phyloP scores from a whole-genome alignment of 2,797 vertebrate species.

The Agapornis canus region DNA sequence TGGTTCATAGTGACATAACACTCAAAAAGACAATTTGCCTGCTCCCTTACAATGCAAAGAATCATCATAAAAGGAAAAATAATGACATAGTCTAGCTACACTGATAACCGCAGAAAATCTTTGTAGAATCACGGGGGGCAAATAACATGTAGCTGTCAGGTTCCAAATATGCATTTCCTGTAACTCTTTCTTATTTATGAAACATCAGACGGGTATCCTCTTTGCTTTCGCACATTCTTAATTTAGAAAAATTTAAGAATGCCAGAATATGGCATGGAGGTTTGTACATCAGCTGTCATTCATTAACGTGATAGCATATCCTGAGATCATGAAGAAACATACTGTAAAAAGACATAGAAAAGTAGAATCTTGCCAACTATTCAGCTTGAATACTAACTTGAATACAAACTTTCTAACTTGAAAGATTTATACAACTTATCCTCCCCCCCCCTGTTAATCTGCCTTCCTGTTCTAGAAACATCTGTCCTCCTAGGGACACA shows the following conservation, averaged over 20 bases:
- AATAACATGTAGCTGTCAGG: neutral
- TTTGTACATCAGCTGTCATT: slow-evolving; percentile 27
- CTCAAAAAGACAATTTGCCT: neutral
- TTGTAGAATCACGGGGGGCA: slow-evolving; percentile 8
- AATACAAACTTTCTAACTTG: neutral
- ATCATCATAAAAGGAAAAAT: neutral
- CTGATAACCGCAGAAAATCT: slow-evolving; percentile 12
- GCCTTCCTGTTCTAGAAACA: neutral
- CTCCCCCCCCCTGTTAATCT: neutral
- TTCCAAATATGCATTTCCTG: neutral
- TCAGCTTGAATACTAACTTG: neutral
- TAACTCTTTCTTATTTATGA: neutral
- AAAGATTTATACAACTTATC: neutral
- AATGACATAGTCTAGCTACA: slow-evolving; percentile 6
- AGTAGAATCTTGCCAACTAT: neutral
- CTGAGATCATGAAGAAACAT: neutral
- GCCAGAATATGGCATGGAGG: neutral
- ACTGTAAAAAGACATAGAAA: neutral
- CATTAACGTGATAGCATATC: neutral
- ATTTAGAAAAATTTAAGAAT: slow-evolving; percentile 40
- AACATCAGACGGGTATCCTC: neutral
- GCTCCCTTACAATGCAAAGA: neutral
- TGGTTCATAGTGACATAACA: neutral
- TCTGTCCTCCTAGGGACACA: neutral
- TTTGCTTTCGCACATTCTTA: slow-evolving; percentile 22